phyloP scores from a whole-genome alignment of 2,888 invertebrate genomes.

The Macrophya alboannulata region DNA sequence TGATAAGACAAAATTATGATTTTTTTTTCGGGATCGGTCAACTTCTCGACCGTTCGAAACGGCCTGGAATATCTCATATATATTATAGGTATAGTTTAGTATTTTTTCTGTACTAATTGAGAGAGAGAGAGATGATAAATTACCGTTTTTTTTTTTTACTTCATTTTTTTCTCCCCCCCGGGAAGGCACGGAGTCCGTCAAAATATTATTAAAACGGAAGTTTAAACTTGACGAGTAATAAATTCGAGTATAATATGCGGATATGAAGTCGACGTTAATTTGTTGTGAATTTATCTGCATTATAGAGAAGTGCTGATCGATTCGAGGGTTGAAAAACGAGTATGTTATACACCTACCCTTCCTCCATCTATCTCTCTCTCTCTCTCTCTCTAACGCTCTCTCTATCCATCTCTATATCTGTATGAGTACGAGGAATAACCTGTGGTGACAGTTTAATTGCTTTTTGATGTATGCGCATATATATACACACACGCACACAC shows the following conservation, averaged over 20 bases:
- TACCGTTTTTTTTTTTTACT: background rate
- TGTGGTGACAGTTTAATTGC: constrained; percentile 45
- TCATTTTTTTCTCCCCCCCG: no score
- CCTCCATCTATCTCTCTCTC: background rate
- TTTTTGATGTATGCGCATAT: constrained; percentile 28
- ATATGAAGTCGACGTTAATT: constrained; percentile 33
- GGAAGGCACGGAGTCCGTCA: no score
- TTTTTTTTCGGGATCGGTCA: no score
- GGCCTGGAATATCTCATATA: no score
- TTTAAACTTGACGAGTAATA: background rate
- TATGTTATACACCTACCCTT: background rate
- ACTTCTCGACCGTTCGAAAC: no score
- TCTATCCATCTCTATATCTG: background rate
- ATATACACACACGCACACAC: background rate
- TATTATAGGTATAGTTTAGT: no score
- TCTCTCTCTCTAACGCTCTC: background rate
- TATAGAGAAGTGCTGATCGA: constrained; percentile 14
- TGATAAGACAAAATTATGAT: no score
- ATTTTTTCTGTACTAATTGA: background rate
- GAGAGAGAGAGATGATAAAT: background rate
- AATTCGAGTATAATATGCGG: background rate
- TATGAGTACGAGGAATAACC: background rate
- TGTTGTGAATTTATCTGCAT: constrained; percentile 43
- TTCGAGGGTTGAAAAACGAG: constrained; percentile 15
- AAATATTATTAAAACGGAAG: constrained; percentile 1